Evolutionary conservation across 2,113 vertebrate genomes (phyloP), one percentile per base, ranked within the genome.

Genomic region (Spea bombifrons): DNA sequence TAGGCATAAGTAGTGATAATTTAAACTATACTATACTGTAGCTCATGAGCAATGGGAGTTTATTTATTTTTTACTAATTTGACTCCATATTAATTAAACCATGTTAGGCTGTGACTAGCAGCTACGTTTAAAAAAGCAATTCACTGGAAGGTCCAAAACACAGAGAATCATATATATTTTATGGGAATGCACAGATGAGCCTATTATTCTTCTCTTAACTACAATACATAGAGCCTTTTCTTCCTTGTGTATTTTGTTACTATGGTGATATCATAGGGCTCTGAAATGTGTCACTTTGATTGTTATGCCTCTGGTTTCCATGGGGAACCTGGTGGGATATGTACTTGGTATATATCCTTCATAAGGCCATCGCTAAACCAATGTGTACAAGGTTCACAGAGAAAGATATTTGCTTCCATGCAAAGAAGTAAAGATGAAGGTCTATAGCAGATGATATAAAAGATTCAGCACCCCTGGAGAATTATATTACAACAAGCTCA

Each of bases 221-320:
- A 52, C 50, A 52, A 10, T 52, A 52, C 50, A 30, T 30, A 30
- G 30, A 52, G 50, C 9, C 6, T 52, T 10, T 52, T 6, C 50
- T 90, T 89, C 87, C 73, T 87, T 84, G 84, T 86, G 87, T 85
- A 82, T 88, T 81, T 78, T 73, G 91, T 93, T 93, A 87, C 90
- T 89, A 92, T 93, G 87, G 92, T 87, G 90, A 93, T 85, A 84
- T 86, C 88, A 89, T 88, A 87, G 82, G 82, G 87, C 86, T 88
- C 82, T 76, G 75, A 83, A 88, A 87, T 71, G 82, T 88, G 86
- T 63, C 81, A 87, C 90, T 89, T 87, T 86, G 86, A 91, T 87
- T 90, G 85, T 77, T 83, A 86, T 86, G 79, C 81, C 80, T 81
- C 83, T 10, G 63, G 91, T 92, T 92, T 88, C 90, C 84, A 89